These are phyloP conservation scores for Cairina moschata DNA, from an alignment of 2,113 vertebrate genomes.

Conservation along the genomic window DNA sequence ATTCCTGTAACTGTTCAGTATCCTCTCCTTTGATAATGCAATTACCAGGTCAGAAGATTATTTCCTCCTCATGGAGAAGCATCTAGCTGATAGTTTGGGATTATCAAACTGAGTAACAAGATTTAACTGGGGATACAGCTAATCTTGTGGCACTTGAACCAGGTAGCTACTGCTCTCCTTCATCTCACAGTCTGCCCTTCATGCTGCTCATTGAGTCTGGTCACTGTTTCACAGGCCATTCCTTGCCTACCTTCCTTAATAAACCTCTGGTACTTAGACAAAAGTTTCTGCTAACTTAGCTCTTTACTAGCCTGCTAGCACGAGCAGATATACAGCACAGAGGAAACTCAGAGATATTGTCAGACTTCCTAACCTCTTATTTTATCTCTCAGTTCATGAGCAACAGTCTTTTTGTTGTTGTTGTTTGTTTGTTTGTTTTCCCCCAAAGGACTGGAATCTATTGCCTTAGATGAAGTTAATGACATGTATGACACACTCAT, in stretches of 20 bases:
- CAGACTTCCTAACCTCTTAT: neutral
- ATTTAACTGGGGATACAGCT: neutral
- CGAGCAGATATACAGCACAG: neutral
- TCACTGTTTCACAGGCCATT: neutral
- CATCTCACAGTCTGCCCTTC: fast-evolving
- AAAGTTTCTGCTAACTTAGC: neutral
- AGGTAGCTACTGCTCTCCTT: neutral
- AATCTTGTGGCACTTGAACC: neutral
- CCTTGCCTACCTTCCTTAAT: neutral
- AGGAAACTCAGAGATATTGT: neutral
- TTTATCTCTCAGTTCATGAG: neutral
- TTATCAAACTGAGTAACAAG: neutral
- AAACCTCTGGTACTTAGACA: neutral
- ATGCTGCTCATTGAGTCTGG: neutral
- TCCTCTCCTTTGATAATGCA: neutral
- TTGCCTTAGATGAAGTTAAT: neutral
- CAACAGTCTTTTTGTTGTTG: neutral
- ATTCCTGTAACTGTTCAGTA: neutral
- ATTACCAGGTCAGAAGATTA: neutral
- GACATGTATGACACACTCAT: fast-evolving
- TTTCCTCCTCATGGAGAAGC: neutral
- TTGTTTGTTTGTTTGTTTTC: neutral
- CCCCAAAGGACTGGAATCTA: neutral
- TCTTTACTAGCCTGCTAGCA: fast-evolving
- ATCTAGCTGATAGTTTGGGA: neutral